Base-by-base conservation (phyloP, 2,797 vertebrate species). In the Rhinichthys osculus region DNA sequence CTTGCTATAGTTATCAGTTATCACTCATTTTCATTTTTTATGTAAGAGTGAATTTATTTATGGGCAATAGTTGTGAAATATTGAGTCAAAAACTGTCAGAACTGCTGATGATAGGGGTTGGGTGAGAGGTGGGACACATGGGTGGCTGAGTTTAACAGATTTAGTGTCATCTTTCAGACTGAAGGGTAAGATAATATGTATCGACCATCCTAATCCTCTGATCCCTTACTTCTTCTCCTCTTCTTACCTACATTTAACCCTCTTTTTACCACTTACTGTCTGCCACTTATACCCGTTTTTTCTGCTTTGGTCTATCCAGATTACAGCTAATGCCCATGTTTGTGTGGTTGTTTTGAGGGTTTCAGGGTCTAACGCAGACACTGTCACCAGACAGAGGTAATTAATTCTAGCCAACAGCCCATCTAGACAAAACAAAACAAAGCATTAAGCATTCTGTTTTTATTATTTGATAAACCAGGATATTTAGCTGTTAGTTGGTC, bases 111-210 rank as follows among this genome's bases (percentile, higher is more conserved):
- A 67, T 30, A 77, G 30, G 42, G 62, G 3, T 64, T 30, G 62
- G 42, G 11, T 67, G 40, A 27, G 44, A 64, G 74, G 40, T 27
- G 23, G 47, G 35, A 52, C 66, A 62, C 74, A 52, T 50, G 52
- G 44, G 40, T 73, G 81, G 59, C 38, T 86, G 85, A 89, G 81
- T 84, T 79, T 91, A 95, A 94, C 92, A 94, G 92, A 94, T 95
- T 95, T 95, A 95, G 94, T 94, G 94, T 95, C 94, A 95, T 94
- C 92, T 93, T 93, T 95, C 92, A 92, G 94, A 94, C 93, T 94
- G 94, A 92, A 90, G 93, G 88, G 83, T 87, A 90, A 93, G 92
- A 94, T 94, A 94, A 92, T 93, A 16, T 38, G 89, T 93, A 94
- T 94, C 78, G 92, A 95, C 92, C 92, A 89, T 90, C 74, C 91